These are phyloP conservation scores for Trichogramma evanescens DNA, from an alignment of 2,888 invertebrate species.

Conservation along the genomic window DNA sequence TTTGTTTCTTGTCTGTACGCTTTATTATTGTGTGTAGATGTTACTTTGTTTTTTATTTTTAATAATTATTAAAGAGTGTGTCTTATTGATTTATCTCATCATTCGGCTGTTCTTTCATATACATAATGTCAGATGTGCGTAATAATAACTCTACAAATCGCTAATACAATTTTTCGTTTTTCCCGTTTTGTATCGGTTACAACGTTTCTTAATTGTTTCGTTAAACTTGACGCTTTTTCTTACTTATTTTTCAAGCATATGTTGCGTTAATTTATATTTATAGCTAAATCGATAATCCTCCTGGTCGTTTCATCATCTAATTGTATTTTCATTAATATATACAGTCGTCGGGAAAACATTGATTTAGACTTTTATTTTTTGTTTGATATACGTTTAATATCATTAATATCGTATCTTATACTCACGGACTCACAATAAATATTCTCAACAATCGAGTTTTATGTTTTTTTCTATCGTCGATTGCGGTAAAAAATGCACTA, in stretches of 20 bases:
- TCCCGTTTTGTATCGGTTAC: constrained; percentile 14
- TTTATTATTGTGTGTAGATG: no score
- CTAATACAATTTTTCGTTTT: constrained; percentile 26
- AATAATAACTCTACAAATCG: constrained; percentile 26
- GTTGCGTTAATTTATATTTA: constrained; percentile 14
- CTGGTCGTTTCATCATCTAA: background rate
- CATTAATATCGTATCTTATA: no score
- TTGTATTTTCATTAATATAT: constrained; percentile 23
- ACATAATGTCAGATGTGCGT: constrained; percentile 25
- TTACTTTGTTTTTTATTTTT: no score
- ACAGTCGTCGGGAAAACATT: constrained; percentile 29
- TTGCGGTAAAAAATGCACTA: constrained; percentile 22
- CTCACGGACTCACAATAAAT: no score
- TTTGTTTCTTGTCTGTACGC: no score
- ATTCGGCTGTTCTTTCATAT: background rate
- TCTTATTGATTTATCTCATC: no score
- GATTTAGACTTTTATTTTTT: constrained; percentile 25
- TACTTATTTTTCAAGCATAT: constrained; percentile 6
- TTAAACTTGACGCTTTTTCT: background rate
- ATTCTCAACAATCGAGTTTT: background rate
- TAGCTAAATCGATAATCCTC: constrained; percentile 6
- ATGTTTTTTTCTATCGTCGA: constrained; percentile 5
- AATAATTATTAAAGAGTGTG: no score
- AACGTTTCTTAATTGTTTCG: background rate
- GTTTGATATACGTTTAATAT: constrained; percentile 23